phyloP scores from a whole-genome alignment of 1,140 invertebrate species.

The Drosophila kepulauana region DNA sequence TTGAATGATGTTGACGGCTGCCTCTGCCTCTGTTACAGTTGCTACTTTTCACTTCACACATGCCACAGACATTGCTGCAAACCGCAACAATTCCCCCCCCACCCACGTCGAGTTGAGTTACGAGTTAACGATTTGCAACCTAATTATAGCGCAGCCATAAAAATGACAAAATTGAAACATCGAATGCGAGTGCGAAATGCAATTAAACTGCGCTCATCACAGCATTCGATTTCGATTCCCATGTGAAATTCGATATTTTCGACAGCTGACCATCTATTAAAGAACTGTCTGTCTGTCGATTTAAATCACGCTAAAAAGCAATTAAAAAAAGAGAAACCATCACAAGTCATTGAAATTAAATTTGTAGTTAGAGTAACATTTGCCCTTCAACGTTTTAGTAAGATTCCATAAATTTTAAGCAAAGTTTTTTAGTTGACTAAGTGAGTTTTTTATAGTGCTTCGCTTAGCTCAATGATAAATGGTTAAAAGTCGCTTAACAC shows the following conservation, averaged over 20 bases:
- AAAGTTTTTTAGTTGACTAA: background rate
- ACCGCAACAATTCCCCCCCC: conserved; percentile 8
- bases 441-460: background rate
- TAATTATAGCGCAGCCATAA: conserved; percentile 14
- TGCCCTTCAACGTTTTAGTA: too few species aligned
- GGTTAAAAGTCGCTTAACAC: background rate
- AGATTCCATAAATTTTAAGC: background rate
- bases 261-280: background rate
- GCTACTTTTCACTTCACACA: conserved; percentile 23
- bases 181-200: background rate
- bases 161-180: conserved; percentile 10
- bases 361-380: too few species aligned
- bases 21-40: background rate
- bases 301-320: background rate
- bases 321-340: background rate
- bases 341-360: background rate
- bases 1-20: conserved; percentile 25
- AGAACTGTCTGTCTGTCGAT: background rate
- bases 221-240: background rate
- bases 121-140: conserved; percentile 5
- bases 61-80: conserved; percentile 9
- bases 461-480: background rate
- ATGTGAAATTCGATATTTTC: conserved; percentile 17
- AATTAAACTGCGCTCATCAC: conserved; percentile 1
- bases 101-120: background rate